phyloP scores from a whole-genome alignment of 2,113 vertebrate species.

The Alosa alosa region DNA sequence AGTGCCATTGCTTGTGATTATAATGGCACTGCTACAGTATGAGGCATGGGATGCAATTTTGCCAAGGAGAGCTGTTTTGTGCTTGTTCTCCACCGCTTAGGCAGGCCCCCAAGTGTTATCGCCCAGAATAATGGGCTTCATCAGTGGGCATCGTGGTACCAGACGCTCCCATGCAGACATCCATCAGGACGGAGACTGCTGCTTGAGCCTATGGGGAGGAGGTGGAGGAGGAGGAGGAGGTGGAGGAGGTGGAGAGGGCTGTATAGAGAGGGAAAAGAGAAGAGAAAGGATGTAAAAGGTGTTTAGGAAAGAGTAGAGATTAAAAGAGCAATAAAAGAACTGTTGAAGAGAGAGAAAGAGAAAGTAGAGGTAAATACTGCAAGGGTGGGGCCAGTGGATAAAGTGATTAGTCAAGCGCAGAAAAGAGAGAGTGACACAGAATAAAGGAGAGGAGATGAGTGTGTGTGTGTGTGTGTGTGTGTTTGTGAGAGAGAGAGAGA shows the following conservation, averaged over 20 bases:
- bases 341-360: not conserved
- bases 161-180: not conserved
- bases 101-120: constrained; percentile 46
- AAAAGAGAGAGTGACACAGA: not conserved
- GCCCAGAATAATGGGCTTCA: constrained; percentile 46
- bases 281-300: not conserved
- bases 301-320: not conserved
- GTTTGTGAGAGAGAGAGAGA: not conserved
- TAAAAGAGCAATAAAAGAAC: not conserved
- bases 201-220: not conserved
- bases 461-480: not conserved
- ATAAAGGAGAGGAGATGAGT: not conserved
- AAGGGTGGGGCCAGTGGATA: too few relatives aligned
- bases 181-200: not conserved
- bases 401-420: not conserved
- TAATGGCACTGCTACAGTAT: constrained; percentile 46
- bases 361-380: not conserved
- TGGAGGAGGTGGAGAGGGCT: not conserved
- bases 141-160: constrained; percentile 19
- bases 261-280: not conserved
- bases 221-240: not conserved
- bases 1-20: constrained; percentile 23
- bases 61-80: constrained; percentile 39
- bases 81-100: constrained; percentile 18
- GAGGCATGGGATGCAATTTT: constrained; percentile 47